Conservation (phyloP, 2,113 vertebrate species). For the Hoplias malabaricus region DNA sequence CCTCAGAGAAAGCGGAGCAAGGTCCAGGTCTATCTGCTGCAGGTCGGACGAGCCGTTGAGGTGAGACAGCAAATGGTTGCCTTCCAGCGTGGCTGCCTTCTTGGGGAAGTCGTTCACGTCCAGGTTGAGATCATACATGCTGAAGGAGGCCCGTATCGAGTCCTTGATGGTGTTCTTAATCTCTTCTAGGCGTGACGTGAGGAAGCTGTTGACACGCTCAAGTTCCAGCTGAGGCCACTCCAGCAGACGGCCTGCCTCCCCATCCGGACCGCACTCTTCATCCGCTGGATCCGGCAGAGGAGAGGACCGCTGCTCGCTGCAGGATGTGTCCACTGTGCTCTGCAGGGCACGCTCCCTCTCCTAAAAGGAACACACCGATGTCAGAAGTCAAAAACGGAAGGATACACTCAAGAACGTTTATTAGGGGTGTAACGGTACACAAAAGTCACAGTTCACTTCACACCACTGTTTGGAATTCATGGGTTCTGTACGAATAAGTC, state of each 20-base stretch:
- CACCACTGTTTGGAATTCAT: no score
- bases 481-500: no score
- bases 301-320: conserved; percentile 63
- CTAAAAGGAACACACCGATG: conserved; percentile 49
- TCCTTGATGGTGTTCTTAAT: conserved; percentile 98
- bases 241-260: conserved; percentile 79
- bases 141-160: conserved; percentile 94
- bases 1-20: conserved; percentile 89
- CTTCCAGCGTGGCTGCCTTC: conserved; percentile 87
- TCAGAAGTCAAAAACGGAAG: neutral
- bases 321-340: conserved; percentile 69
- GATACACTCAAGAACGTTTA: no score
- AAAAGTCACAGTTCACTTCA: no score
- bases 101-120: conserved; percentile 94
- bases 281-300: conserved; percentile 62
- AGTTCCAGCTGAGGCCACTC: conserved; percentile 94
- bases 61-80: conserved; percentile 86
- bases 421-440: no score
- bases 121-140: conserved; percentile 91
- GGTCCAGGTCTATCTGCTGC: conserved; percentile 92
- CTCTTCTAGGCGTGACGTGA: conserved; percentile 94
- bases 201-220: conserved; percentile 94
- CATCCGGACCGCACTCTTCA: conserved; percentile 67
- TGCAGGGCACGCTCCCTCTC: conserved; percentile 91
- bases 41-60: conserved; percentile 88